Base-by-base conservation (phyloP, 2,888 invertebrate species). In the Agrotis puta region DNA sequence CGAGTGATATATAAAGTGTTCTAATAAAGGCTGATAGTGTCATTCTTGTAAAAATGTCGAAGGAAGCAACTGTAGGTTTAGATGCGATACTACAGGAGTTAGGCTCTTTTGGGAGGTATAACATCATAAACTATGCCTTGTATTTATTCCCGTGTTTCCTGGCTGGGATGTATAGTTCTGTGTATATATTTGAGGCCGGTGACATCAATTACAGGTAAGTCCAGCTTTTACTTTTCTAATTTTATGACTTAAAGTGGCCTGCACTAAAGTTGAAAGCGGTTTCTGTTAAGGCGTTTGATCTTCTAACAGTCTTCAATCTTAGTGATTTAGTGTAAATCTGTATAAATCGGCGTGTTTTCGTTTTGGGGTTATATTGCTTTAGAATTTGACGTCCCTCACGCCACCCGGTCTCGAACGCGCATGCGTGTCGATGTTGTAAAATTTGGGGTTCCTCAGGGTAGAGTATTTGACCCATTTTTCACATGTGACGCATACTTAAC, bases 141-240 rank as follows among this genome's bases (percentile, higher is more conserved):
- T 84, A 94, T 2, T 79, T 96, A 33, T 94, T 94, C 57, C 95
- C 95, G 0, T 93, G 95, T 50, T 95, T 88, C 88, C 90, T 95
- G 87, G 94, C 95, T 78, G 95, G 95, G 87, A 93, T 95, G 92
- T 95, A 90, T 67, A 95, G 94, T 54, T 92, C 94, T 0, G 92
- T 93, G 1, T 96, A 89, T 64, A 92, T 95, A n/a, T 96, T 95
- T 69, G 95, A 96, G 85, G 95, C 95, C 0, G 79, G 92, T 0
- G 94, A 95, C 80, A 89, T 95, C 33, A 78, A 83, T 64, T 95
- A 95, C 86, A 92, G 95, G 95, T 95, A 77, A 88, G 90, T 84
- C 5, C 67, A 61, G 3, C 4, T 22, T 45, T 62, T 11, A 5
- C 24, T 16, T 62, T 61, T n/a, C 16, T n/a, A 18, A 0, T 13